These are phyloP conservation scores for Lepus oiostolus DNA, from an alignment of 2,797 vertebrate genomes.

Conservation along the genomic window DNA sequence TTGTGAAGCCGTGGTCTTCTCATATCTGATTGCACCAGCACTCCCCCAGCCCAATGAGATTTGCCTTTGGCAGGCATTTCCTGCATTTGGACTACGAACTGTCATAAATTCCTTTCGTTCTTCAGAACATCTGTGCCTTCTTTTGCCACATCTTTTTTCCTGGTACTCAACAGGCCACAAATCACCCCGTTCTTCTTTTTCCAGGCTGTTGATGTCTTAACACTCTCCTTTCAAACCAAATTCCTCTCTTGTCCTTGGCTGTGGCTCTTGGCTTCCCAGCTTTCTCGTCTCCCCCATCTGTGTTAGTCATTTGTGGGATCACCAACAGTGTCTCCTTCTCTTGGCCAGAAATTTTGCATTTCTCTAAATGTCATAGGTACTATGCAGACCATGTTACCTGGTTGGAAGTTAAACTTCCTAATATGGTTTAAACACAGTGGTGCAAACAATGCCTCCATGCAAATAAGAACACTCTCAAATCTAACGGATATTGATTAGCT, in stretches of 20 bases:
- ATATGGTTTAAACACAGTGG: constrained; percentile 20
- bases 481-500: constrained; percentile 17
- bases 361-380: constrained; percentile 32
- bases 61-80: constrained; percentile 58
- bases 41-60: not conserved
- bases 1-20: not conserved
- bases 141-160: constrained; percentile 72
- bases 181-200: constrained; percentile 72
- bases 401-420: not conserved
- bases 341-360: constrained; percentile 8
- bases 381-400: not conserved
- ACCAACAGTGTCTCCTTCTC: not conserved
- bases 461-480: constrained; percentile 19
- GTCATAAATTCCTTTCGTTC: constrained; percentile 72
- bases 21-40: not conserved
- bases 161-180: constrained; percentile 73
- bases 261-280: constrained; percentile 26
- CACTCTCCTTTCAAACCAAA: constrained; percentile 62
- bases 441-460: not conserved
- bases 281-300: constrained; percentile 38
- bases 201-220: constrained; percentile 71
- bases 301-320: constrained; percentile 57
- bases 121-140: constrained; percentile 75
- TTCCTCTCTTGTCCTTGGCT: constrained; percentile 58
- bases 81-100: not conserved